A percentile compares a stretch with the other conserved stretches of the same genome.
These are phyloP conservation scores for Microcebus griseorufus DNA, from an alignment of 2,113 vertebrate species.

Conservation along the genomic window DNA sequence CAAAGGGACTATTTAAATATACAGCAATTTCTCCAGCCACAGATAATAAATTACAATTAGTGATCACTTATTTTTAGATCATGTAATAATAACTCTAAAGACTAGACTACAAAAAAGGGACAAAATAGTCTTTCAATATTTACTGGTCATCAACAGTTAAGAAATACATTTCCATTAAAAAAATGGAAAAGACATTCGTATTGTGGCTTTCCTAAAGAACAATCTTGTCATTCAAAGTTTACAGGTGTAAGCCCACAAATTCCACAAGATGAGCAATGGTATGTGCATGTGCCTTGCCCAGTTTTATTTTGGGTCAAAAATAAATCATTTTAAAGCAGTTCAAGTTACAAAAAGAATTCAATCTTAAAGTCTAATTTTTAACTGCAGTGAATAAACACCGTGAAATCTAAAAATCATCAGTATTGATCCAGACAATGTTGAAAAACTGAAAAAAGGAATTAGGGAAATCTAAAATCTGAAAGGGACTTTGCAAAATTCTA, in stretches of 20 bases:
- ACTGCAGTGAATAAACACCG: neutral
- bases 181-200: neutral
- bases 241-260: neutral
- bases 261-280: neutral
- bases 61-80: neutral
- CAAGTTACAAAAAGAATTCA: constrained; percentile 27
- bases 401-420: constrained; percentile 37
- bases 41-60: neutral
- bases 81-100: neutral
- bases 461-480: constrained; percentile 31
- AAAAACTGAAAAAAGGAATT: constrained; percentile 7
- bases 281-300: neutral
- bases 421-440: neutral
- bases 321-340: constrained; percentile 32
- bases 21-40: constrained; percentile 32
- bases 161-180: constrained; percentile 11
- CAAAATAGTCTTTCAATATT: neutral
- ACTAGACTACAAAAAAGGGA: neutral
- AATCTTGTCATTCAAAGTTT: constrained; percentile 40
- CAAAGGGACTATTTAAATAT: constrained; percentile 29
- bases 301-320: constrained; percentile 38
- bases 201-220: constrained; percentile 23
- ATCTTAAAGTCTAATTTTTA: constrained; percentile 20
- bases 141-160: neutral
- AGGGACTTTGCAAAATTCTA: neutral